Base-by-base conservation (phyloP, 2,888 invertebrate genomes). In the Andrena minutula region DNA sequence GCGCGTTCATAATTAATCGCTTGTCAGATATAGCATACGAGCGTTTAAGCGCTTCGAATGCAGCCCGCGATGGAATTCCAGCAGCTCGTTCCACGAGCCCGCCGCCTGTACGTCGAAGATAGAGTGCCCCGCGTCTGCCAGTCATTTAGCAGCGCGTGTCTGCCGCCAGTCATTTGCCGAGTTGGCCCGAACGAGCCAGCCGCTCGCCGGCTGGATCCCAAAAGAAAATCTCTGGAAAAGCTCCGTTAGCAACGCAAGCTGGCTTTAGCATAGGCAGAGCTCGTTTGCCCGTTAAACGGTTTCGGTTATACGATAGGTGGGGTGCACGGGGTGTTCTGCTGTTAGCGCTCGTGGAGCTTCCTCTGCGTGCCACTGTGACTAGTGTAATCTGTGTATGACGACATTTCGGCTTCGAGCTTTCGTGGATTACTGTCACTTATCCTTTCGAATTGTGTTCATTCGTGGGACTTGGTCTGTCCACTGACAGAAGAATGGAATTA, bases 1-100 rank as follows among this genome's bases (percentile, higher is more conserved):
- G 74, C 58, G 30, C 47, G 70, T 74, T 78, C 77, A 71, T 83
- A 83, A 83, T 83, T 83, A 83, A 83, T 83, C 78, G 83, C 66
- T 75, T 41, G 82, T 66, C 82, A 26, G 53, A 51, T 66, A 63
- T 53, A 66, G 28, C 61, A 8, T 28, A 35, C 64, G 61, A n/a
- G 58, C 41, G 82, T 70, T 71, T 71, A 68, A 81, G 65, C 82
- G 73, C 41, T 26, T 28, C 72, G 68, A 71, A 56, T 35, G 72
- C 72, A 78, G 64, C 70, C 41, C 41, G 65, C 65, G 65, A 65
- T 60, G 69, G 20, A 23, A 56, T 74, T 64, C 56, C 35, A 26
- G 60, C 71, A 23, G 53, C 66, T 35, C 81, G 74, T 61, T 65
- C 30, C 58, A 30, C 74, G 5, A 41, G 26, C 53, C 69, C 32